Base-by-base conservation (phyloP, 2,888 invertebrate genomes). In the Trissonchulus sp. region DNA sequence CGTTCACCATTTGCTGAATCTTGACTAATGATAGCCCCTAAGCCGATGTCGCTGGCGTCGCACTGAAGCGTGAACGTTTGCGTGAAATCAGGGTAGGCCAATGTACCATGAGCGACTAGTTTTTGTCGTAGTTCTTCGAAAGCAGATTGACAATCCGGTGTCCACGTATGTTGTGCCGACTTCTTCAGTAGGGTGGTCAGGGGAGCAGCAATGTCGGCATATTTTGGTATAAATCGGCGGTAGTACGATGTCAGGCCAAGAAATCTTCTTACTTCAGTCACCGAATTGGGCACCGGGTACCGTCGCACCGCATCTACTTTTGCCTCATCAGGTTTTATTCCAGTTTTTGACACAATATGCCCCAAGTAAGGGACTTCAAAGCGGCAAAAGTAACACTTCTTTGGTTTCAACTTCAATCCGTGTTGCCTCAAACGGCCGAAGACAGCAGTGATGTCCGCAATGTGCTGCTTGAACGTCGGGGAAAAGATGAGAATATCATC, bases 161-260 rank as follows among this genome's bases (percentile, higher is more conserved):
- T 68, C 79, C 79, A 80, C 0, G 73, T 15, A 73, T 79, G 78
- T 15, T 31, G 28, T 0, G 0, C 30, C 1, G 36, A 30, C 30
- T 68, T 74, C 34, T 65, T 75, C 18, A 68, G 37, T 15, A 75
- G 48, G 1, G 34, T 2, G 36, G 34, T 23, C n/a, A 76, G 60
- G 8, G 76, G 76, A 2, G 2, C 8, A 1, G 76, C 37, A 34
- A 76, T 68, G 1, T 31, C 38, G 30, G 76, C 35, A 68, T n/a
- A 76, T 28, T 69, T 23, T 34, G 18, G 18, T 8, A 77, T 28
- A 33, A 81, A 81, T 71, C 79, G 75, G 3, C 82, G 30, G 76
- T 83, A 85, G 81, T 81, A 85, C 0, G 79, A 79, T 2, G 78
- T 78, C 33, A 82, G 60, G 1, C 83, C 83, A 0, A 85, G 30